Percentiles rank a stretch among this genome's conserved stretches.
phyloP scores from a whole-genome alignment of 2,797 vertebrate genomes.

The Chiroxiphia lanceolata region DNA sequence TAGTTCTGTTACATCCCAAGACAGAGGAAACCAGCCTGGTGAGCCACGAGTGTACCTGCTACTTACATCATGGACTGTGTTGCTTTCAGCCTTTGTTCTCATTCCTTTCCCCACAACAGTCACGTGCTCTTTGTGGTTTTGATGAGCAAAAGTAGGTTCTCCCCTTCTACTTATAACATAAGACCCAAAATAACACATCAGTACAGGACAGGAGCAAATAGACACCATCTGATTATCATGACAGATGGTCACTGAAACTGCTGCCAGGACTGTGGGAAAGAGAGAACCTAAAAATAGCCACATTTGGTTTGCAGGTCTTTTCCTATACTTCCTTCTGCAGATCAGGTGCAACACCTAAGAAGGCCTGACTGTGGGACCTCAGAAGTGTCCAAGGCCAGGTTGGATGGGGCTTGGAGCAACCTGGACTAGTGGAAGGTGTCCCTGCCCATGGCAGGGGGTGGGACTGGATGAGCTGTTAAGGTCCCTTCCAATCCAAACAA shows the following conservation, averaged over 20 bases:
- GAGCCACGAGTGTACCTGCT: fast-evolving
- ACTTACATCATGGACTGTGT: neutral
- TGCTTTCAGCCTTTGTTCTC: neutral
- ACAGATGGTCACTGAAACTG: neutral
- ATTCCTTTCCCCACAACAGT: neutral
- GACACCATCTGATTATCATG: neutral
- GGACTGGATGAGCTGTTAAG: too few relatives aligned
- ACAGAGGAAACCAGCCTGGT: neutral
- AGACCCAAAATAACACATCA: neutral
- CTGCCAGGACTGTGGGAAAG: neutral
- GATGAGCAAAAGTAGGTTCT: neutral
- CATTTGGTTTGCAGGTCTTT: neutral
- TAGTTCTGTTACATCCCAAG: neutral
- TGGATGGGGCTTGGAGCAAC: neutral
- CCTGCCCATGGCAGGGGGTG: neutral
- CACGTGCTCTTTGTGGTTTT: neutral
- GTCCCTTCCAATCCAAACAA: neutral
- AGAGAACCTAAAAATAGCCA: neutral
- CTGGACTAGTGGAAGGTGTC: neutral
- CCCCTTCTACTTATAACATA: neutral
- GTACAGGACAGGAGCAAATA: neutral
- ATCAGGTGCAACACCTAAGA: neutral
- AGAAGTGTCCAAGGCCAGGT: neutral
- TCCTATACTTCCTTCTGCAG: neutral
- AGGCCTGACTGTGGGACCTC: neutral